Percentiles rank a stretch among this genome's conserved stretches.
Conservation (phyloP, 2,888 invertebrate species). For the Allygus modestus region DNA sequence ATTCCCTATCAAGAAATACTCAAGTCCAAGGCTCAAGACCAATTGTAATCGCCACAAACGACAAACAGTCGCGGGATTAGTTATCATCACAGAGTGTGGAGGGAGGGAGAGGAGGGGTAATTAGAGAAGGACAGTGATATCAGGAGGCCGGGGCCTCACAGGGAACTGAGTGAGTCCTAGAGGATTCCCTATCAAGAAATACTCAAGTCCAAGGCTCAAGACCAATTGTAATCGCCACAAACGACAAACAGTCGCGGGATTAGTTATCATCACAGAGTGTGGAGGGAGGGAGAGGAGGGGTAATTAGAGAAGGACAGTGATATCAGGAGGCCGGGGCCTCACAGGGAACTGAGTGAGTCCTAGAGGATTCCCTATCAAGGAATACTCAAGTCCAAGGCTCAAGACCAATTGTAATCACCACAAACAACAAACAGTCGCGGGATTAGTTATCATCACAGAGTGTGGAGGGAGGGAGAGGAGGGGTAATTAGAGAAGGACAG, state of each 20-base stretch:
- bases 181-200: no score
- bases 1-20: no score
- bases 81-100: no score
- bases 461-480: not conserved
- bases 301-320: slow-evolving; percentile 4
- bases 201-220: not conserved
- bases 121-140: slow-evolving; percentile 1
- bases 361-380: no score
- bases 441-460: not conserved
- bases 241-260: not conserved
- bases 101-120: not conserved
- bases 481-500: slow-evolving; percentile 9
- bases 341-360: no score
- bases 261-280: not conserved
- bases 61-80: not conserved
- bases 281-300: not conserved
- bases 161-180: no score
- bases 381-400: not conserved
- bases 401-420: not conserved
- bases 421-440: not conserved
- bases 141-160: not conserved
- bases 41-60: not conserved
- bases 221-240: not conserved
- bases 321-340: not conserved
- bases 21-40: not conserved